A percentile compares a stretch with the other conserved stretches of the same genome.
phyloP scores from a whole-genome alignment of 2,797 vertebrate genomes.

The Gobio occitaniae region DNA sequence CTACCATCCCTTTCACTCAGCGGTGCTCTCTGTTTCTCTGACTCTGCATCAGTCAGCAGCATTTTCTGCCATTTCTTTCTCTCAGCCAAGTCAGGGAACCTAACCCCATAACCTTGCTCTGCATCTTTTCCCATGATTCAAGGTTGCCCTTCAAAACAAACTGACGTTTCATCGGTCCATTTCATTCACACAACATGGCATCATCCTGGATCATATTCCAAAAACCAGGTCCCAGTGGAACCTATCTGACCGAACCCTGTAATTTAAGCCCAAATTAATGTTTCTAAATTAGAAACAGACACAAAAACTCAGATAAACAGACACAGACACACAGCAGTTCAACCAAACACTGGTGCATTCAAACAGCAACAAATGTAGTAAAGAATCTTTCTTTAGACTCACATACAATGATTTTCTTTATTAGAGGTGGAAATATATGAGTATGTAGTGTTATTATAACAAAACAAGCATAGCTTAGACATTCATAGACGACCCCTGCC shows the following conservation, averaged over 20 bases:
- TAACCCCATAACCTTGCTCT: constrained; percentile 35
- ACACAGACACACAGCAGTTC: not conserved
- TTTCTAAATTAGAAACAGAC: constrained; percentile 22
- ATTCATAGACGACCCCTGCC: not conserved
- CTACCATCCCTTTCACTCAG: constrained; percentile 11
- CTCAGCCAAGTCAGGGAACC: constrained; percentile 21
- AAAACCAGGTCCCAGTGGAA: constrained; percentile 3
- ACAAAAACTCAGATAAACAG: constrained; percentile 1
- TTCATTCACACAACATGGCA: not conserved
- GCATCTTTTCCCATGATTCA: constrained; percentile 26
- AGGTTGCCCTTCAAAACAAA: constrained; percentile 8
- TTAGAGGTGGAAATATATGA: not conserved
- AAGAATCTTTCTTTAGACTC: not conserved
- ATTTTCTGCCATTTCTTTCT: constrained; percentile 43
- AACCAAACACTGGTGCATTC: constrained; percentile 2
- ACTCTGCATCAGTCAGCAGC: constrained; percentile 53
- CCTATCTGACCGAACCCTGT: constrained; percentile 22
- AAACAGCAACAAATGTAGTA: constrained; percentile 15
- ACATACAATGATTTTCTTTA: constrained; percentile 14
- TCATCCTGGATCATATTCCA: constrained; percentile 1
- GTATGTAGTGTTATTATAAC: not conserved
- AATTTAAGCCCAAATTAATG: constrained; percentile 25
- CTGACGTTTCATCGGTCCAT: not conserved
- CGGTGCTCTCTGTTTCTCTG: not conserved
- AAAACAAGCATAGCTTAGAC: not conserved